Percentiles rank a stretch among this genome's conserved stretches.
These are phyloP conservation scores for Drosophila emarginata DNA, from an alignment of 2,888 invertebrate species.

Conservation along the genomic window DNA sequence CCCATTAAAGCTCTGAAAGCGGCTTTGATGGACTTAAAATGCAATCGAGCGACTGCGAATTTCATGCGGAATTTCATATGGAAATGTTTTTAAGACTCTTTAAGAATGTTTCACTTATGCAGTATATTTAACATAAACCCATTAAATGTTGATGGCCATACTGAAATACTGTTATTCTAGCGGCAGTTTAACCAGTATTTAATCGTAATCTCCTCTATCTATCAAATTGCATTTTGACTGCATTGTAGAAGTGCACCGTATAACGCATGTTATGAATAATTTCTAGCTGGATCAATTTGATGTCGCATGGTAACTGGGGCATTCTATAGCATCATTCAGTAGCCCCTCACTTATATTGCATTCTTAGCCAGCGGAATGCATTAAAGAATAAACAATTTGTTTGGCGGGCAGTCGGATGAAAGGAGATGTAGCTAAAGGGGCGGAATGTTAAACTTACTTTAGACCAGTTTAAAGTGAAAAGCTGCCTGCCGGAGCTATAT, in stretches of 20 bases:
- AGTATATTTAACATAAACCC: no score
- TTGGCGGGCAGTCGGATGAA: slow-evolving; percentile 4
- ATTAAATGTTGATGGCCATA: background rate
- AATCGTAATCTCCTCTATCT: background rate
- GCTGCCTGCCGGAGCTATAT: slow-evolving; percentile 33
- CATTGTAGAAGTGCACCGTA: no score
- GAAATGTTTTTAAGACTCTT: background rate
- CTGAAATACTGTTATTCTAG: background rate
- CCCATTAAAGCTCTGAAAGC: slow-evolving; percentile 49
- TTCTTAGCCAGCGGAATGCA: slow-evolving; percentile 33
- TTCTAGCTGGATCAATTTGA: background rate
- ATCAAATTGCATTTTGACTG: background rate
- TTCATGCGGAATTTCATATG: background rate
- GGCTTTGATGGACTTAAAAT: slow-evolving; percentile 41
- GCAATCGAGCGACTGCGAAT: slow-evolving; percentile 44
- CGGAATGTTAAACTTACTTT: slow-evolving; percentile 24
- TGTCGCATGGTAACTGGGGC: slow-evolving; percentile 7
- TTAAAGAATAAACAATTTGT: slow-evolving; percentile 41
- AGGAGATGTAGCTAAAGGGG: no score
- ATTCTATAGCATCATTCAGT: slow-evolving; percentile 20
- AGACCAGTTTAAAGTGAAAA: slow-evolving; percentile 35
- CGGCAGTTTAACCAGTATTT: background rate
- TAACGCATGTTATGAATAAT: background rate
- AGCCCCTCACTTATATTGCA: slow-evolving; percentile 52
- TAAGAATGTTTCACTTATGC: background rate